Evolutionary conservation across 2,113 vertebrate species (phyloP).

Genomic region (cattle (Bos taurus)): DNA sequence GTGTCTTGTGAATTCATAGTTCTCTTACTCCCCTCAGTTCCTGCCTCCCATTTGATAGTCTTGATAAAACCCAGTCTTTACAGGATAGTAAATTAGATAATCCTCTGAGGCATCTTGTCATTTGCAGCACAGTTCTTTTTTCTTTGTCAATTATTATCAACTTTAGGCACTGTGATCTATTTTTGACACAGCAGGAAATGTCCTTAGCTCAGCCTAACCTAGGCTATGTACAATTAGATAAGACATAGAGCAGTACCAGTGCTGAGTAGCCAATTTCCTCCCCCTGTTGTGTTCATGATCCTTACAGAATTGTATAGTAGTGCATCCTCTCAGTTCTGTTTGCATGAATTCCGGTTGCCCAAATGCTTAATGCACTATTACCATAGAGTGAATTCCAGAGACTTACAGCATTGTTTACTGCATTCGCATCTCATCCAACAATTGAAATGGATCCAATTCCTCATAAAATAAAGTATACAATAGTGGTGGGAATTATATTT

Average conservation of each 20-base stretch:
- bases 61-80: slow-evolving; percentile 51
- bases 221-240: slow-evolving; percentile 48
- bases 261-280: slow-evolving; percentile 65
- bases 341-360: slow-evolving; percentile 47
- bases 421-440: slow-evolving; percentile 67
- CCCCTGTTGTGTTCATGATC: slow-evolving; percentile 52
- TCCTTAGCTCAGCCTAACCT: slow-evolving; percentile 41
- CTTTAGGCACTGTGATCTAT: slow-evolving; percentile 54
- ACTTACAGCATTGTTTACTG: slow-evolving; percentile 75
- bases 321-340: slow-evolving; percentile 35
- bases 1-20: slow-evolving; percentile 39
- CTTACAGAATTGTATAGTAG: slow-evolving; percentile 57
- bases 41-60: neutral
- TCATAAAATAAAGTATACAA: slow-evolving; percentile 72
- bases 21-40: neutral
- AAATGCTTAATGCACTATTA: slow-evolving; percentile 67
- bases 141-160: slow-evolving; percentile 55
- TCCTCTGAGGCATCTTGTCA: slow-evolving; percentile 37
- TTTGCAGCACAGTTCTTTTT: slow-evolving; percentile 41
- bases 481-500: slow-evolving; percentile 67
- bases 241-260: slow-evolving; percentile 29
- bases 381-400: slow-evolving; percentile 50
- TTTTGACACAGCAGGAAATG: slow-evolving; percentile 52
- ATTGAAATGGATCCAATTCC: slow-evolving; percentile 73
- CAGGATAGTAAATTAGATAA: slow-evolving; percentile 55